These are phyloP conservation scores for Sandelia bainsii DNA, from an alignment of 2,797 vertebrate species.

Conservation along the genomic window DNA sequence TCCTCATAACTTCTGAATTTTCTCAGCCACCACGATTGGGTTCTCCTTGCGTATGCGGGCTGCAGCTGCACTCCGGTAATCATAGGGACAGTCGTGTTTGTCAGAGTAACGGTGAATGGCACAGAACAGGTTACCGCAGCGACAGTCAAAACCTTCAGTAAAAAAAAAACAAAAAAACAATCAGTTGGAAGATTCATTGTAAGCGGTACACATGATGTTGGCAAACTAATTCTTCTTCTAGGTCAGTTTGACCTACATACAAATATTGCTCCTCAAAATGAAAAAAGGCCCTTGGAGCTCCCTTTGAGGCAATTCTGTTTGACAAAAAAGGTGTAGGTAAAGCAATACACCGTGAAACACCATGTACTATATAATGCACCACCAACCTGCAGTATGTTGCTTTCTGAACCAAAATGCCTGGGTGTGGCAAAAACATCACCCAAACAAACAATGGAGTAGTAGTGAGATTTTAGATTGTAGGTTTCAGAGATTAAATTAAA, in stretches of 20 bases:
- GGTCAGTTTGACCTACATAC: slow-evolving; percentile 1
- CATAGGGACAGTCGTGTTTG: slow-evolving; percentile 92
- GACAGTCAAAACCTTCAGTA: slow-evolving; percentile 90
- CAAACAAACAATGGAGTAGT: slow-evolving; percentile 5
- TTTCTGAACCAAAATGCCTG: slow-evolving; percentile 38
- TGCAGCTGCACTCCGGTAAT: slow-evolving; percentile 91
- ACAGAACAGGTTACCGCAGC: slow-evolving; percentile 93
- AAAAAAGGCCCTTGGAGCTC: background rate
- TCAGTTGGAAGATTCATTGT: slow-evolving; percentile 8
- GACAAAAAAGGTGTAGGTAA: slow-evolving; percentile 20
- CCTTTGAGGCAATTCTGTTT: slow-evolving; percentile 15
- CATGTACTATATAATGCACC: slow-evolving; percentile 67
- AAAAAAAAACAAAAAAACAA: slow-evolving; percentile 31
- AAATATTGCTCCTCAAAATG: slow-evolving; percentile 13
- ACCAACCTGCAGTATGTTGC: slow-evolving; percentile 71
- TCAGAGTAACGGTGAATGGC: slow-evolving; percentile 93
- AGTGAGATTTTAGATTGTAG: slow-evolving; percentile 14
- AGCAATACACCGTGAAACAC: slow-evolving; percentile 49
- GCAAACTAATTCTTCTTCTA: background rate
- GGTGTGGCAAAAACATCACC: background rate
- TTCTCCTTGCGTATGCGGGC: slow-evolving; percentile 94
- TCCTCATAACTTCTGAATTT: slow-evolving; percentile 95
- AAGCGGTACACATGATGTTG: background rate
- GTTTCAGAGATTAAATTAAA: background rate
- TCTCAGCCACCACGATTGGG: slow-evolving; percentile 91